phyloP scores from a whole-genome alignment of 2,113 vertebrate genomes.

The Phylloscopus trochiloides region DNA sequence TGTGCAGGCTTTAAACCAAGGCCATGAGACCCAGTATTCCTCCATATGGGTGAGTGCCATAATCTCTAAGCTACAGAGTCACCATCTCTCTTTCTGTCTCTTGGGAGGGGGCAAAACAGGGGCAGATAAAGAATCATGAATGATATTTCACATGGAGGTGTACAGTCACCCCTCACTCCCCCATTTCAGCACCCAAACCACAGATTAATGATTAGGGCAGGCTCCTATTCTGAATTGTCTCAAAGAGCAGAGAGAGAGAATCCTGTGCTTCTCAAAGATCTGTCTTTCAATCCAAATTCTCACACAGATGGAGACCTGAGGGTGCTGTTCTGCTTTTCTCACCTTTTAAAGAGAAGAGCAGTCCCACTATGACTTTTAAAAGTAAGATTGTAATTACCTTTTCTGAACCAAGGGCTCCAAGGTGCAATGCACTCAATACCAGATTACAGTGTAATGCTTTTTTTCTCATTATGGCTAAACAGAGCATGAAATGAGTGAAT shows the following conservation, averaged over 20 bases:
- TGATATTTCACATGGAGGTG: not conserved
- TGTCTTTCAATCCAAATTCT: not conserved
- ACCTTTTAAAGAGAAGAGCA: not conserved
- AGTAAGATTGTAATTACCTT: not conserved
- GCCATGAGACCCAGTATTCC: not conserved
- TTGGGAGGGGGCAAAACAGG: rapidly evolving
- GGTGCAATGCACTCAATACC: not conserved
- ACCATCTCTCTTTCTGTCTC: not conserved
- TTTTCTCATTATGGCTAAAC: not conserved
- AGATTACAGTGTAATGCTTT: not conserved
- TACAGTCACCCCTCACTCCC: not conserved
- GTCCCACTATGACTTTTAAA: not conserved
- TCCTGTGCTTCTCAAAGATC: not conserved
- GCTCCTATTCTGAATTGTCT: not conserved
- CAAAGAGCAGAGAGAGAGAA: not conserved
- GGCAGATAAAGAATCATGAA: not conserved
- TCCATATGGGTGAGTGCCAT: not conserved
- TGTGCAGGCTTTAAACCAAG: not conserved
- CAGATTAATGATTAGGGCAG: not conserved
- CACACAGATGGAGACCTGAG: not conserved
- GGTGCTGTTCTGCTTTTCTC: not conserved
- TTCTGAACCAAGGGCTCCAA: not conserved
- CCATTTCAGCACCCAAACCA: not conserved
- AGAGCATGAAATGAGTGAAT: not conserved
- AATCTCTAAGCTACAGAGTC: not conserved